Base-by-base conservation (phyloP, 2,888 invertebrate genomes). In the Fabriciana adippe region DNA sequence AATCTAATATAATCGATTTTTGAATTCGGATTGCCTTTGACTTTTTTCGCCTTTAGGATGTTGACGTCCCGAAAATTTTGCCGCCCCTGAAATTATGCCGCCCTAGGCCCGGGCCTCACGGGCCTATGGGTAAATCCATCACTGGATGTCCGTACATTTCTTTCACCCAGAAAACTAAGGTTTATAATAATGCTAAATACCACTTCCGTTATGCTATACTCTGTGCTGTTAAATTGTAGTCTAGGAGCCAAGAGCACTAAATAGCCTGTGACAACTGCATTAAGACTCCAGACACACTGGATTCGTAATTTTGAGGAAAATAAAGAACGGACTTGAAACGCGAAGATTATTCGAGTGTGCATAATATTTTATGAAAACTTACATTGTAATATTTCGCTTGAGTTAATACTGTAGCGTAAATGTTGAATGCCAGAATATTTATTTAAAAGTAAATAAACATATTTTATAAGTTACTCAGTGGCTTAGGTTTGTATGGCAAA, bases 211-310 rank as follows among this genome's bases (percentile, higher is more conserved):
- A 41, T 14, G 18, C n/a, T 31, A 16, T 26, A 14, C 41, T 53
- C 48, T 48, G 26, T 5, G 31, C n/a, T 48, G 26, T 75, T 77
- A 78, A 78, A 79, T 77, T 78, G 78, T 74, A 73, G 72, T 59
- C 74, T 73, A 67, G 70, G 73, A 76, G 76, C 72, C 77, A 73
- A 72, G 72, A 66, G 73, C 73, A 75, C 73, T 79, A 77, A 77
- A 79, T 73, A 78, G 77, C 73, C 73, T 74, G 74, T 75, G 77
- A 78, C 77, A 77, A 74, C 73, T 74, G 73, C 76, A 76, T 74
- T 75, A 72, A 73, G 76, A 71, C 62, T 65, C 59, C 72, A 65
- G 61, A 67, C 71, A 69, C 62, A 69, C 66, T 64, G 69, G 71
- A 51, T 69, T 64, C 69, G 64, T 69, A 65, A 69, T 69, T 71